Evolutionary conservation across 2,888 invertebrate species (phyloP).

Genomic region (Campoletis raptor): DNA sequence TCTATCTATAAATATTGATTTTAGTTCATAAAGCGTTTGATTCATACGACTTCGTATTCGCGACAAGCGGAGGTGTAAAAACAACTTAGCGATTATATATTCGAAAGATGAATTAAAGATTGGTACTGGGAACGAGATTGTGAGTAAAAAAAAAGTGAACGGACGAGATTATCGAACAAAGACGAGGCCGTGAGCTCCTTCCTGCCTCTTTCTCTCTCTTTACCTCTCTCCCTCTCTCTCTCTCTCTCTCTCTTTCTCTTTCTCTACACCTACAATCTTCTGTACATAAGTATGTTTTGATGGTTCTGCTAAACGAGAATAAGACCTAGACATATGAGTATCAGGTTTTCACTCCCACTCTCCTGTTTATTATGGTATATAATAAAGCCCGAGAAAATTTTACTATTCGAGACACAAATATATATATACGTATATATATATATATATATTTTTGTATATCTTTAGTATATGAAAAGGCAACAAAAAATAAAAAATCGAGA

Average conservation of each 20-base stretch:
- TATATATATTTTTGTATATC: neutral
- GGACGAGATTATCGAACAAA: constrained; percentile 59
- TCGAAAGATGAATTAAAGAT: constrained; percentile 47
- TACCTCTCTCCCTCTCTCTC: constrained; percentile 1
- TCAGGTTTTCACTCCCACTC: constrained; percentile 27
- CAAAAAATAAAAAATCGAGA: neutral
- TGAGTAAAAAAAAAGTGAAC: constrained; percentile 50
- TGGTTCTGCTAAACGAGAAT: constrained; percentile 33
- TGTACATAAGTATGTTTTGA: constrained; percentile 46
- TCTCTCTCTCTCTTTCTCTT: constrained; percentile 22
- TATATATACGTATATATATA: neutral
- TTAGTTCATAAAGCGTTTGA: neutral
- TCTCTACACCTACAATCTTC: constrained; percentile 46
- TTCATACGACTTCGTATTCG: neutral
- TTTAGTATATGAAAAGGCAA: neutral
- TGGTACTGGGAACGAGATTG: constrained; percentile 46
- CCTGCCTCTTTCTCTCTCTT: constrained; percentile 34
- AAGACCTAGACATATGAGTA: constrained; percentile 5
- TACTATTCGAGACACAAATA: neutral
- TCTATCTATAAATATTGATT: neutral
- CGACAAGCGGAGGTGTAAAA: constrained; percentile 3
- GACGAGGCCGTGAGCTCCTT: constrained; percentile 53
- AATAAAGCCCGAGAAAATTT: neutral
- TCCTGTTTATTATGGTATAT: neutral
- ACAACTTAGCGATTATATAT: constrained; percentile 6